These are phyloP conservation scores for Delphinapterus leucas DNA, from an alignment of 2,113 vertebrate genomes.

Conservation along the genomic window DNA sequence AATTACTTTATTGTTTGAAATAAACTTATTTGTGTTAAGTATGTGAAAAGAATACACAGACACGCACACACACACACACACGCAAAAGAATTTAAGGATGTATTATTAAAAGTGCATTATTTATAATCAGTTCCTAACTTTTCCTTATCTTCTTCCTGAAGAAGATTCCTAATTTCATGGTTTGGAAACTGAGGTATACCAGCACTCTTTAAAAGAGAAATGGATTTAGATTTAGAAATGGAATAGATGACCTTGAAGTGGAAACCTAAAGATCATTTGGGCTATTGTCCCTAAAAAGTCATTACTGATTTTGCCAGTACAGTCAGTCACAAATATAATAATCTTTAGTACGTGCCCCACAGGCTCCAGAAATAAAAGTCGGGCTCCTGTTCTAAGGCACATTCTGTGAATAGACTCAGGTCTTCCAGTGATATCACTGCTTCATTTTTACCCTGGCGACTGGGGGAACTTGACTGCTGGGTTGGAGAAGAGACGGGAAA, in stretches of 20 bases:
- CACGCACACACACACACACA: not conserved
- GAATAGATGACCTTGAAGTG: not conserved
- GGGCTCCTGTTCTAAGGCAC: not conserved
- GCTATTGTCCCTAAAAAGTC: not conserved
- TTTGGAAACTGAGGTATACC: not conserved
- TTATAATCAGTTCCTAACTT: not conserved
- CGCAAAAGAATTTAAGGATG: not conserved
- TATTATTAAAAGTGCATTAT: not conserved
- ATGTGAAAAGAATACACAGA: not conserved
- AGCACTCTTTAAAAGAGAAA: not conserved
- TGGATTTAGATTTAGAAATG: not conserved
- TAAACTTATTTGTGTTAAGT: slow-evolving; percentile 16
- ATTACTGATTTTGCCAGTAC: not conserved
- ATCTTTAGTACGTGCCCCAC: not conserved
- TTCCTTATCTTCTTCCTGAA: not conserved
- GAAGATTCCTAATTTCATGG: not conserved
- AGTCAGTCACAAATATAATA: not conserved
- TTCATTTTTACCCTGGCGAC: not conserved
- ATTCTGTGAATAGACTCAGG: not conserved
- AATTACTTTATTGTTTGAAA: slow-evolving; percentile 42
- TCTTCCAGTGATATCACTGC: not conserved
- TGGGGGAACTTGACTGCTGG: not conserved
- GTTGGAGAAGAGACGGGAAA: not conserved
- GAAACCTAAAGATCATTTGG: not conserved
- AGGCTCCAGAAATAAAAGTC: not conserved